Percentiles rank a stretch among this genome's conserved stretches.
These are phyloP conservation scores for Alouatta caraya DNA, from an alignment of 2,797 vertebrate species.

Conservation along the genomic window DNA sequence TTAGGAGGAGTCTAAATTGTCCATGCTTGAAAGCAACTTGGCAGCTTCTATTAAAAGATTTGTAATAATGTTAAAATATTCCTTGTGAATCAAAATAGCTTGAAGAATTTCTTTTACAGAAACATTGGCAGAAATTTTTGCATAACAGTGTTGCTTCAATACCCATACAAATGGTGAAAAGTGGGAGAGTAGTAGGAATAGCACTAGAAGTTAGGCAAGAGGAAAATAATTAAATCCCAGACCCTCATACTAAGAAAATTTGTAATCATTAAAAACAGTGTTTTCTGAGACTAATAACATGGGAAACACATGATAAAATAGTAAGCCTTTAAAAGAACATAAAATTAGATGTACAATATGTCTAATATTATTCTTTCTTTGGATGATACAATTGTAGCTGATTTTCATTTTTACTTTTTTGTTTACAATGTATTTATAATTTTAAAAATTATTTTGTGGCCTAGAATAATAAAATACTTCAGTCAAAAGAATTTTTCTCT, in stretches of 20 bases:
- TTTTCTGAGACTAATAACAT: not conserved
- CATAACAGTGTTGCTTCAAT: not conserved
- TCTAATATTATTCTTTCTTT: constrained; percentile 12
- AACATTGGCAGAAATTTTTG: not conserved
- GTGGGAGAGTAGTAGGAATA: not conserved
- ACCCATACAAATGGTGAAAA: not conserved
- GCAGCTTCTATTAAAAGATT: not conserved
- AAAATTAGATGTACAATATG: not conserved
- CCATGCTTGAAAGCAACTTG: not conserved
- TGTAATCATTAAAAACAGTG: not conserved
- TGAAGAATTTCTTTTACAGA: not conserved
- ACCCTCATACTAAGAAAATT: not conserved
- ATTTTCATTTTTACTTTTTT: constrained; percentile 27
- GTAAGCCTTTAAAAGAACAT: not conserved
- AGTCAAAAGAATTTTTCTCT: constrained; percentile 15
- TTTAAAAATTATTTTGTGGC: not conserved
- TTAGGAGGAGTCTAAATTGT: not conserved
- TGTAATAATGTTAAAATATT: not conserved
- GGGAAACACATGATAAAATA: not conserved
- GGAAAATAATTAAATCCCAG: not conserved
- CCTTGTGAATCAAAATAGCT: not conserved
- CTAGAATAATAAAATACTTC: constrained; percentile 22
- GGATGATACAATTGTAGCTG: not conserved
- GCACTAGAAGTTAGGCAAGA: not conserved
- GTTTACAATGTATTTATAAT: not conserved